Base-by-base conservation (phyloP, 2,888 invertebrate species). In the Allacma fusca region DNA sequence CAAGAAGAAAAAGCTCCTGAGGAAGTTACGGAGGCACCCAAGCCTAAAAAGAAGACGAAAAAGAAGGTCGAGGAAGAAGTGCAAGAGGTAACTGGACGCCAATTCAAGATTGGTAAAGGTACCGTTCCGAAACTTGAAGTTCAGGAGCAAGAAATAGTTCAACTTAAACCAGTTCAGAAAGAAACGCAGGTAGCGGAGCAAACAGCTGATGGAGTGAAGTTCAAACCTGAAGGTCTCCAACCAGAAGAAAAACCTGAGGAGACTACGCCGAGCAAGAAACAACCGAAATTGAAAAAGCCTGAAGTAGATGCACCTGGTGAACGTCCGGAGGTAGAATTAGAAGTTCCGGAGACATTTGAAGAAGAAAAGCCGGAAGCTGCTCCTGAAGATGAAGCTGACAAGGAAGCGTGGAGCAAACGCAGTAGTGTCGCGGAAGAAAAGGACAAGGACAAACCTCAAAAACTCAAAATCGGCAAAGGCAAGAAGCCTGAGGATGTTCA, bases 371-470 rank as follows among this genome's bases (percentile, higher is more conserved):
- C 40, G 13, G 13, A 5, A 40, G 7, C 40, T 13, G 40, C 13
- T 40, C 40, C 40, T 5, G 40, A 40, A 40, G 40, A 40, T 9
- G 40, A 40, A 13, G 40, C 40, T 40, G 40, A 40, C 40, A 40
- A 40, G n/a, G n/a, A n/a, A n/a, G n/a, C n/a, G n/a, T n/a, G n/a
- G n/a, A n/a, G n/a, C n/a, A n/a, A n/a, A n/a, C n/a, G n/a, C n/a
- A n/a, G n/a, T n/a, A n/a, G n/a, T n/a, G n/a, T n/a, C n/a, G n/a
- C n/a, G n/a, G 79, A 82, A 65, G 82, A 83, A 69, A 72, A 75
- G 28, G 82, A 83, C 69, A 79, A 76, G 28, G 57, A 78, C 9
- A 73, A 28, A 19, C 34, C 69, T 9, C 12, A 28, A n/a, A 34
- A 28, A 16, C n/a, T 69, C 79, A 16, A 76, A 67, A 26, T 77